A percentile compares a stretch with the other conserved stretches of the same genome.
These are phyloP conservation scores for Motacilla tschutschensis DNA, from an alignment of 2,113 vertebrate species.

Conservation along the genomic window DNA sequence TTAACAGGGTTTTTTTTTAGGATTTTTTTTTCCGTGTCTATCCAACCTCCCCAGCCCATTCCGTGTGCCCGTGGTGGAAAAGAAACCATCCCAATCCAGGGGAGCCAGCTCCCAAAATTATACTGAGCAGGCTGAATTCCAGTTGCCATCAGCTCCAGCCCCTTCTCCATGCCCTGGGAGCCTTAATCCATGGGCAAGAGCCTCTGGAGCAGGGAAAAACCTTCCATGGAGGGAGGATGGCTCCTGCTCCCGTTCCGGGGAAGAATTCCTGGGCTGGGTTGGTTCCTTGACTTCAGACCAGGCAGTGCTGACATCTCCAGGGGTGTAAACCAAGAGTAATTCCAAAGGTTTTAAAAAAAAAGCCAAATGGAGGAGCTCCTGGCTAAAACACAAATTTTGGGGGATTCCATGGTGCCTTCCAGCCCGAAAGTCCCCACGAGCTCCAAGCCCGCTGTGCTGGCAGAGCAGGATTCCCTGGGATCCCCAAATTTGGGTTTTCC, in stretches of 20 bases:
- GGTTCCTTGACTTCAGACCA: neutral
- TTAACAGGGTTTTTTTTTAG: neutral
- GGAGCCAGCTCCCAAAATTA: fast-evolving
- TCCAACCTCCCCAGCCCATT: fast-evolving
- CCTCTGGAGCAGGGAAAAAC: neutral
- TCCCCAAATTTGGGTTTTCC: fast-evolving
- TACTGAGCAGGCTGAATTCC: neutral
- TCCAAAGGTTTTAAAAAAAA: neutral
- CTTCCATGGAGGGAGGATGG: neutral
- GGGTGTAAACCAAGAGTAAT: constrained; percentile 4
- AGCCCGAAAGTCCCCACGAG: neutral
- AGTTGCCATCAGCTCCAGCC: neutral
- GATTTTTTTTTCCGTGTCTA: neutral
- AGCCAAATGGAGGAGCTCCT: neutral
- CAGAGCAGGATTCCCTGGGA: fast-evolving
- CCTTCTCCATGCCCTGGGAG: neutral
- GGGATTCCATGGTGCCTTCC: neutral
- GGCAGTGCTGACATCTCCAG: neutral
- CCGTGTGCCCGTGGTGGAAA: fast-evolving
- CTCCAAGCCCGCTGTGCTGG: neutral
- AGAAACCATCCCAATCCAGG: neutral
- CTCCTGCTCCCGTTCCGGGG: fast-evolving
- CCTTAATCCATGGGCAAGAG: neutral
- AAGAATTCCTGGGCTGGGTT: neutral
- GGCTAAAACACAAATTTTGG: neutral